phyloP scores from a whole-genome alignment of 1,140 invertebrate genomes.

The Argopecten irradians region DNA sequence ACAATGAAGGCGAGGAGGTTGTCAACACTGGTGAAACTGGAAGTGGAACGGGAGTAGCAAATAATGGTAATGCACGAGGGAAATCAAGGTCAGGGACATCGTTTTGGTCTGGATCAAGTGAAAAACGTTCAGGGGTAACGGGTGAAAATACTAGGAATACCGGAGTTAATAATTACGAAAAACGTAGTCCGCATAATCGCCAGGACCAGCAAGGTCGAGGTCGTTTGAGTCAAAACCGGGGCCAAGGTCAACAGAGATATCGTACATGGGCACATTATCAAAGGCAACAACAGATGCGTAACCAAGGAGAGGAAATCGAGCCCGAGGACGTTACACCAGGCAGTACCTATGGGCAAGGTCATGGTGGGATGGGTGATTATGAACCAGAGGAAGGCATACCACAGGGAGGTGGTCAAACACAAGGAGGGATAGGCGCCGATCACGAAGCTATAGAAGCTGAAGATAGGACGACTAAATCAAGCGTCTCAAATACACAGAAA shows the following conservation, averaged over 20 bases:
- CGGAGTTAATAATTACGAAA: neutral
- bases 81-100: neutral
- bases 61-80: neutral
- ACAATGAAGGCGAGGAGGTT: neutral
- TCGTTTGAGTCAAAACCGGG: neutral
- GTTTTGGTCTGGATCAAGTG: neutral
- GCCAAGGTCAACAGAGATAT: neutral
- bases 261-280: neutral
- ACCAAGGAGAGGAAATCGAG: neutral
- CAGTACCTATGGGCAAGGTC: neutral
- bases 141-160: neutral
- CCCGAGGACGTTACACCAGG: too few species aligned
- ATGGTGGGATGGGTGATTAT: neutral
- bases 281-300: neutral
- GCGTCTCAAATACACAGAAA: neutral
- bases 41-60: neutral
- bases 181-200: neutral
- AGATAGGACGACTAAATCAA: neutral
- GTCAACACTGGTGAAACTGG: neutral
- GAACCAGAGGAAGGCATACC: neutral
- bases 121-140: neutral
- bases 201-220: neutral
- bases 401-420: neutral
- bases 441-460: neutral
- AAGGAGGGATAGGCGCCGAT: neutral